A percentile compares a stretch with the other conserved stretches of the same genome.
phyloP scores from a whole-genome alignment of 2,797 vertebrate species.

The Syndactyla subalaris region DNA sequence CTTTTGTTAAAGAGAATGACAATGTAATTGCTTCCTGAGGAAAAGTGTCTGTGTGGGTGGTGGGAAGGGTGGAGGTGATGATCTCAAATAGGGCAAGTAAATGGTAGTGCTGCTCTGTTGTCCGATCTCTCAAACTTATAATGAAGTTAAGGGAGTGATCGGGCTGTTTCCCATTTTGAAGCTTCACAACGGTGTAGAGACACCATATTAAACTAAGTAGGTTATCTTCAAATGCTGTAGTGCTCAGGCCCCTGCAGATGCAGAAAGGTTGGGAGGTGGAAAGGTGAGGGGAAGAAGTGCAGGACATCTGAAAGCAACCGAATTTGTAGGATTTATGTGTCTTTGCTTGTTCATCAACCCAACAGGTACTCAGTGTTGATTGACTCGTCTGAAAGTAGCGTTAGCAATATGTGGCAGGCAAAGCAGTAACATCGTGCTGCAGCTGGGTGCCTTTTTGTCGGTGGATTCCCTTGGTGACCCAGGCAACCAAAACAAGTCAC shows the following conservation, averaged over 20 bases:
- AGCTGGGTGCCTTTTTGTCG: neutral
- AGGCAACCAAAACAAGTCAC: neutral
- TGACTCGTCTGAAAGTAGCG: neutral
- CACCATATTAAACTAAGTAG: neutral
- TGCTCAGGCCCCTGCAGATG: neutral
- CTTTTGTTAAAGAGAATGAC: constrained; percentile 24
- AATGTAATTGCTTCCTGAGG: constrained; percentile 38
- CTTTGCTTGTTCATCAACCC: neutral
- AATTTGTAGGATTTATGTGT: neutral
- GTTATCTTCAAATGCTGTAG: neutral
- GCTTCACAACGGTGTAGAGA: neutral
- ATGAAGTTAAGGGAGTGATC: neutral
- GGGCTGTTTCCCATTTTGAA: neutral
- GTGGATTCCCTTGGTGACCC: neutral
- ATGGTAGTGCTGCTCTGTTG: neutral
- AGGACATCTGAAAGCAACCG: neutral
- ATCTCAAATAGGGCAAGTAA: neutral
- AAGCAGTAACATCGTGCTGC: neutral
- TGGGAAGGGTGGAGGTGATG: constrained; percentile 8
- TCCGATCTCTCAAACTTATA: neutral
- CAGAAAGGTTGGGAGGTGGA: neutral
- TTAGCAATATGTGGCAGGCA: neutral
- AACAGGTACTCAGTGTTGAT: neutral
- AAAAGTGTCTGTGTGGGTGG: constrained; percentile 15
- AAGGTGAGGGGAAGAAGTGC: neutral